A percentile compares a stretch with the other conserved stretches of the same genome.
phyloP scores from a whole-genome alignment of 2,888 invertebrate species.

The Oconnorella tubifera region DNA sequence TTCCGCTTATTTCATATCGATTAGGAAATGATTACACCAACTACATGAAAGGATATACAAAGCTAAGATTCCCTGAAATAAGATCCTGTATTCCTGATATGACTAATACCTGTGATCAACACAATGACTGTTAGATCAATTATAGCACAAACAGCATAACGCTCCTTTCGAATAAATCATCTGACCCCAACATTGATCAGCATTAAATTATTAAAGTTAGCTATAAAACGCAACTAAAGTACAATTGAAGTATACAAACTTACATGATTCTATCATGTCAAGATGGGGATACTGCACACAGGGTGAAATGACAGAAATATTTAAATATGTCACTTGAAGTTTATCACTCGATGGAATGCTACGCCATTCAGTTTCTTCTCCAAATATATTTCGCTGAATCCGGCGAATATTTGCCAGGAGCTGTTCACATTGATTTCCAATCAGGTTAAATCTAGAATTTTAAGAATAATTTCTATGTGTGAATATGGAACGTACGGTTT shows the following conservation, averaged over 20 bases:
- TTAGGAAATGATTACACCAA: too few relatives aligned
- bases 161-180: neutral
- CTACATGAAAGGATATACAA: too few relatives aligned
- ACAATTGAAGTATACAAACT: slow-evolving; percentile 4
- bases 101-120: too few relatives aligned
- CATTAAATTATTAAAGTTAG: neutral
- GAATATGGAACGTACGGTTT: too few relatives aligned
- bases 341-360: neutral
- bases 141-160: too few relatives aligned
- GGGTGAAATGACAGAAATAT: slow-evolving; percentile 61
- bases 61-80: too few relatives aligned
- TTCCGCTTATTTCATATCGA: too few relatives aligned
- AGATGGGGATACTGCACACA: slow-evolving; percentile 68
- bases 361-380: neutral
- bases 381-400: slow-evolving; percentile 12
- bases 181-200: neutral
- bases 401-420: slow-evolving; percentile 7
- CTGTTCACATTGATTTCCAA: slow-evolving; percentile 3
- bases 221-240: neutral
- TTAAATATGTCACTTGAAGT: slow-evolving; percentile 45
- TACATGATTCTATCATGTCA: slow-evolving; percentile 66
- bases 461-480: too few relatives aligned
- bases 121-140: too few relatives aligned
- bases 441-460: neutral
- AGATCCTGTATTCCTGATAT: too few relatives aligned